Base-by-base conservation (phyloP, 1,140 invertebrate species). In the Danaus melanippus region DNA sequence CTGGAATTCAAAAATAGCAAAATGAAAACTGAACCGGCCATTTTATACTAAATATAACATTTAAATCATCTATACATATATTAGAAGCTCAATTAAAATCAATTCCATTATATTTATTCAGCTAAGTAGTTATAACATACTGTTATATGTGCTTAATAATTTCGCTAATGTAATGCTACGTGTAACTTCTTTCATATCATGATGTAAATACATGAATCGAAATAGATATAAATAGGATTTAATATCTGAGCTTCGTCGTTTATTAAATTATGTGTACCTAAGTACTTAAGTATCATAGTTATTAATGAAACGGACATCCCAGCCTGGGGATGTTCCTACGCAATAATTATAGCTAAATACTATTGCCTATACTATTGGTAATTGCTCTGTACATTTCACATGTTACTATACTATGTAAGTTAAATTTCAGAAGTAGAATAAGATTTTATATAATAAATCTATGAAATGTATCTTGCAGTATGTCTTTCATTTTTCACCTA, bases 401-500 rank as follows among this genome's bases (percentile, higher is more conserved):
- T 83, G 83, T 86, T 84, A 84, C 73, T 86, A 76, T 76, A 79
- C 61, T 78, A 58, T 76, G 59, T 85, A 83, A 83, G 80, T 80
- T 83, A 77, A 77, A 78, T 70, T 83, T 83, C 78, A 79, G 71
- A 79, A 69, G 78, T 84, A 84, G 76, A 60, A 52, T 83, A 84
- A 84, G 80, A 81, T 84, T 86, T 86, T 86, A 84, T 86, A 86
- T 86, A 86, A 84, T 86, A 86, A 86, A 86, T 82, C 73, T 81
- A 83, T 84, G 72, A 84, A 86, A 86, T 86, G 79, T 84, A 86
- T 76, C 74, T 79, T 79, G 73, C 76, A 81, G 56, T 69, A 56
- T 74, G 60, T 58, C 56, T 75, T 78, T 77, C 65, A 70, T 76
- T 79, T 72, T 10, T 43, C 21, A 49, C 9, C 21, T 32, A 32